Evolutionary conservation across 2,113 vertebrate species (phyloP), one percentile per base, ranked within the genome.

Genomic region (Anthoscopus minutus): DNA sequence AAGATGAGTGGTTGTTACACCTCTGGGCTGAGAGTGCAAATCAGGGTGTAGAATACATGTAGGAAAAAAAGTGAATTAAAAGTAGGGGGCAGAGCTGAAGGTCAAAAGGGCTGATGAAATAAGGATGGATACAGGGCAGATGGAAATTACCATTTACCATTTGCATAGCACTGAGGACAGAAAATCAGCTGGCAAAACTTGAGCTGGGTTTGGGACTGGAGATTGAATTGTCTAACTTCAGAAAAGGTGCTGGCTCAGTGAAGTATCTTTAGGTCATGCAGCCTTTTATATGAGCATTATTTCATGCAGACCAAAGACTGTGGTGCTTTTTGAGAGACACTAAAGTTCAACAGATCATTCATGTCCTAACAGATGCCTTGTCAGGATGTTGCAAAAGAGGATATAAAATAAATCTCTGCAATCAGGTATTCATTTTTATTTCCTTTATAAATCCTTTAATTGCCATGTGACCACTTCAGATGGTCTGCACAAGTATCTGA

Each of bases 401-500:
- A 40, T 69, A 56, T 44, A 56, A 88, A 85, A 77, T 48, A 53
- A 57, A 54, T 73, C 64, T 77, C 69, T 76, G 28, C 35, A n/a
- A 60, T 61, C 42, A 58, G 45, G 17, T 85, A 40, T 82, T 81
- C 89, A 65, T 92, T 95, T 79, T 47, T 53, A 30, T 81, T 81
- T 86, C 69, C 57, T 76, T 89, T 72, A 42, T 76, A 44, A 89
- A 61, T 79, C 53, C 10, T 79, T 48, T 91, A 89, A 72, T 79
- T 64, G 30, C 16, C 51, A 25, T 2, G 22, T 71, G 73, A 47
- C 47, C 0, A 1, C 54, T 91, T 84, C 51, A 54, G 51, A 51
- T 69, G 45, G 14, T 38, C 51, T 89, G 48, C 31, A 6, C 1
- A 24, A 57, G 37, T 40, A 53, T 40, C 70, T 69, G 48, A 91